Evolutionary conservation across 2,797 vertebrate genomes (phyloP).

Genomic region (Ambastaia sidthimunki): DNA sequence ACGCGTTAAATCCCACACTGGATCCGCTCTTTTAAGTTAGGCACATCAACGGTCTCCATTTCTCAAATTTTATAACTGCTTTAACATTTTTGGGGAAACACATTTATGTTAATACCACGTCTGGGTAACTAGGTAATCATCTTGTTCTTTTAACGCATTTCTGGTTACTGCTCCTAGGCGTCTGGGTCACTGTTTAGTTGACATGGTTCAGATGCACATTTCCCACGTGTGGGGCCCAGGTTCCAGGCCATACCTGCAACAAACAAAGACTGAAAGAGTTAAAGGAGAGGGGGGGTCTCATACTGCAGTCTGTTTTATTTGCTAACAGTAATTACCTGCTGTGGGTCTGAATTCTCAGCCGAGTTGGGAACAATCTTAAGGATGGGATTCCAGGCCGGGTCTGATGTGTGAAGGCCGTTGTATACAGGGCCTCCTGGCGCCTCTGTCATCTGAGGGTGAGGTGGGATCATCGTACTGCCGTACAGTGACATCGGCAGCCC

Average conservation of each 20-base stretch:
- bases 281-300: not conserved
- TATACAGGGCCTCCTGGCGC: slow-evolving; percentile 92
- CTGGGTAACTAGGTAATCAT: slow-evolving; percentile 68
- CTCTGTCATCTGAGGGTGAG: slow-evolving; percentile 93
- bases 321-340: slow-evolving; percentile 83
- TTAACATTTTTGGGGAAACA: slow-evolving; percentile 69
- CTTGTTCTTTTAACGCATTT: slow-evolving; percentile 61
- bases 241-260: slow-evolving; percentile 96
- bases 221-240: slow-evolving; percentile 98
- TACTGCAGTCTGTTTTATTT: not conserved
- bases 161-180: slow-evolving; percentile 66
- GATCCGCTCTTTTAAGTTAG: slow-evolving; percentile 85
- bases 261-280: slow-evolving; percentile 70
- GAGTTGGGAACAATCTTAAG: slow-evolving; percentile 98
- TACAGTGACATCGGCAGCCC: slow-evolving; percentile 98
- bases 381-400: slow-evolving; percentile 97
- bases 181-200: slow-evolving; percentile 85
- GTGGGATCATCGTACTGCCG: slow-evolving; percentile 92
- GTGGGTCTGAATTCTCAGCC: slow-evolving; percentile 94
- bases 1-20: slow-evolving; percentile 84
- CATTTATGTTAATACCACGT: slow-evolving; percentile 76
- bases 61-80: slow-evolving; percentile 70
- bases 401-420: slow-evolving; percentile 93
- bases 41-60: slow-evolving; percentile 86
- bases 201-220: slow-evolving; percentile 99